Evolutionary conservation across 2,113 vertebrate genomes (phyloP), one percentile per base, ranked within the genome.

Genomic region (Nansenia antarctica): DNA sequence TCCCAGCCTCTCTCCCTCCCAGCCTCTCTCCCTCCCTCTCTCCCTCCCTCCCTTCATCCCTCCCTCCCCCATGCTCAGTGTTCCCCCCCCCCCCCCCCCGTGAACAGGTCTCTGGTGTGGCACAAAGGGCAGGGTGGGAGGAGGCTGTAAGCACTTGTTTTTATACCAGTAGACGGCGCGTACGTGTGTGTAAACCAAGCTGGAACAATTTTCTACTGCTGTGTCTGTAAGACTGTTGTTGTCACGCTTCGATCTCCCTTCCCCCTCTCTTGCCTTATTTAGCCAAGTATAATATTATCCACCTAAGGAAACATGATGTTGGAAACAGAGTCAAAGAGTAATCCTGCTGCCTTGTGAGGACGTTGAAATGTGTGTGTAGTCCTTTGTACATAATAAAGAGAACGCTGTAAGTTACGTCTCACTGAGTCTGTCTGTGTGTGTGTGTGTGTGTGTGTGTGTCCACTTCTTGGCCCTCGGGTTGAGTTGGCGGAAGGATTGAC

Each of bases 301-400:
- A 30, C 32, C 34, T 3, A 60, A 60, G n/a, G 54, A 15, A 58
- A 9, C 60, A n/a, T n/a, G n/a, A n/a, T 34, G 66, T 70, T 60
- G 6, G 6, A n/a, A n/a, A n/a, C n/a, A 70, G 32, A 64, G 20
- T 57, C 52, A 27, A 64, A 49, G 11, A 49, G 57, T 26, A n/a
- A 55, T 72, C 31, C 26, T 66, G 74, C 67, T 84, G 76, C 80
- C 67, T 74, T 73, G 69, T 79, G 57, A 72, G 67, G 69, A 73
- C 60, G 20, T 74, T 70, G 63, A 80, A 77, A 92, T 94, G 93
- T 95, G 94, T 92, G n/a, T 95, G 93, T 94, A 94, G 93, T 93
- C 92, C 93, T 94, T 93, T 95, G 93, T 95, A 95, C 87, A 96
- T 93, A 96, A 94, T 90, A 88, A 87, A 93, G 85, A 93, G 88